Base-by-base conservation (phyloP, 2,797 vertebrate species). In the Paratrypauchen microcephalus region DNA sequence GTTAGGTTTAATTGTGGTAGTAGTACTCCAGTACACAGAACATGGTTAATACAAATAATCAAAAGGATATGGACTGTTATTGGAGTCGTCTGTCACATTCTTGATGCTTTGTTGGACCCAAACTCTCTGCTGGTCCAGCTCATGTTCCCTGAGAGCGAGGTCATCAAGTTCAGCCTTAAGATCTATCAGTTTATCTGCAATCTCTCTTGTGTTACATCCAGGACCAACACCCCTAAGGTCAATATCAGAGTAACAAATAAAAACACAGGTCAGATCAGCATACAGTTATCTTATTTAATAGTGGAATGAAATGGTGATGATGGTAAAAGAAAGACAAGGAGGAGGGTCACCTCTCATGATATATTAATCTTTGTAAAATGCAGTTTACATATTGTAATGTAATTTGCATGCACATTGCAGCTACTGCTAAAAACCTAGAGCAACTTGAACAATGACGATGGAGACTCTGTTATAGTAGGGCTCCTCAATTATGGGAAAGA, bases 71-170 rank as follows among this genome's bases (percentile, higher is more conserved):
- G 94, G 94, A 86, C 95, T 97, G 88, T 99, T 99, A 83, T 96
- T 94, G 2, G 97, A 96, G 18, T 99, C 97, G 11, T 99, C 97
- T 0, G 97, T 98, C 73, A 99, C 96, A 0, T 99, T 99, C 84
- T 94, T 97, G 92, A 99, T 98, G 94, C 97, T 99, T 86, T 99
- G 97, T 76, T 98, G 97, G 74, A 98, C 97, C 97, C 97, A 98
- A 86, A 98, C 95, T 83, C 95, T 95, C 92, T 99, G 97, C 91
- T 98, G 96, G 89, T 99, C 97, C 91, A 99, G 92, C 85, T 98
- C 97, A 50, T 94, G 92, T 39, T 99, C 97, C 75, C 95, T 91
- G 59, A 94, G 84, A 72, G 97, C 96, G 85, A 99, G 91, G 63
- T 98, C 96, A 71, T 98, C 96, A 3, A 99, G 94, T 90, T 99